Percentiles rank a stretch among this genome's conserved stretches.
Conservation (phyloP, 2,797 vertebrate species). For the Tragopan temminckii region DNA sequence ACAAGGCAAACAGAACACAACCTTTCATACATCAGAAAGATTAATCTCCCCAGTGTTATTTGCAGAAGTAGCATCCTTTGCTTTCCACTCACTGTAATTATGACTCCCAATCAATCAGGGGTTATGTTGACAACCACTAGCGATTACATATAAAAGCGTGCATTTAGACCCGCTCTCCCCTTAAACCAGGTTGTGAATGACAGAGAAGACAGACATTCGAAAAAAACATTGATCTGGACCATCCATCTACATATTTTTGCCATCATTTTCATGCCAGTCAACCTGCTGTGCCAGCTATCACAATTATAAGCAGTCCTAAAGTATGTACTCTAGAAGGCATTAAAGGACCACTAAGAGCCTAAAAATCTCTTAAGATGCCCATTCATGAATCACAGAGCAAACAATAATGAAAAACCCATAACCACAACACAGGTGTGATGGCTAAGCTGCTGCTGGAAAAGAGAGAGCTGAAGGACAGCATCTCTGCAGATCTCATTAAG, state of each 20-base stretch:
- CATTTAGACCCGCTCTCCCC: rapidly evolving
- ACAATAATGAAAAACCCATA: background rate
- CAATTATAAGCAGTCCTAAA: background rate
- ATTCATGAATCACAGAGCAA: background rate
- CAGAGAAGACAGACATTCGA: background rate
- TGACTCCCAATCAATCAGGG: background rate
- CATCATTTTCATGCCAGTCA: background rate
- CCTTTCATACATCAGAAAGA: background rate
- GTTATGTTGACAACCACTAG: background rate
- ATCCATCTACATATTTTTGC: background rate
- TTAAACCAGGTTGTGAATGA: background rate
- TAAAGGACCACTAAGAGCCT: background rate
- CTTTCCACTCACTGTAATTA: background rate
- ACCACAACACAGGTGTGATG: rapidly evolving
- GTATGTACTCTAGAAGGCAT: background rate
- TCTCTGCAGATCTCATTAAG: background rate
- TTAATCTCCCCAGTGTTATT: background rate
- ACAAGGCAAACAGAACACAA: background rate
- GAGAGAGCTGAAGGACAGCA: background rate
- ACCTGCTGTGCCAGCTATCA: rapidly evolving
- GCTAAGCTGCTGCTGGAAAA: background rate
- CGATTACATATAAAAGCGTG: background rate
- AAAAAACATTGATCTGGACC: background rate
- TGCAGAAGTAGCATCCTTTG: background rate
- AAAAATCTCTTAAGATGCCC: background rate